Evolutionary conservation across 2,888 invertebrate genomes (phyloP).

Genomic region (Maniola hyperantus): DNA sequence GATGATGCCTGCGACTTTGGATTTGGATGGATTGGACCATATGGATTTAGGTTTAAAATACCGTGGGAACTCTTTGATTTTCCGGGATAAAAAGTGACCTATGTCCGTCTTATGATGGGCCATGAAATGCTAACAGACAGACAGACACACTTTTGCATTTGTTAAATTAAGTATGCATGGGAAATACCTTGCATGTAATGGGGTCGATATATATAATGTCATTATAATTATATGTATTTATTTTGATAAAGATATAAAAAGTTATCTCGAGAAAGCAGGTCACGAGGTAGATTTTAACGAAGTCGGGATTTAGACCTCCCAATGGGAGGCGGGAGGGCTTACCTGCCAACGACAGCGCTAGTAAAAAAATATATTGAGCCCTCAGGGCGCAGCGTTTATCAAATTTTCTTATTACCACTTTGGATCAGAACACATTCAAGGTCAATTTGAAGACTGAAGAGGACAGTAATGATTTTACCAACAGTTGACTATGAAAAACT

Average conservation of each 20-base stretch:
- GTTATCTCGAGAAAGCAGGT: conserved; percentile 39
- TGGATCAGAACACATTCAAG: conserved; percentile 17
- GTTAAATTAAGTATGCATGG: too few relatives aligned
- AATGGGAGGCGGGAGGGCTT: conserved; percentile 29
- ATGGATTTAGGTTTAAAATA: too few relatives aligned
- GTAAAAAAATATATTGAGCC: conserved; percentile 42
- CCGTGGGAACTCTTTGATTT: too few relatives aligned
- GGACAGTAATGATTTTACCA: not conserved
- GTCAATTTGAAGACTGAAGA: not conserved
- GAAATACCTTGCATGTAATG: too few relatives aligned
- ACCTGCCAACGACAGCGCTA: conserved; percentile 38
- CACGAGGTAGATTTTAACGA: conserved; percentile 40
- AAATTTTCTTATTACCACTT: conserved; percentile 33
- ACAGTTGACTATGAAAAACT: not conserved
- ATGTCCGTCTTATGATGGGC: too few relatives aligned
- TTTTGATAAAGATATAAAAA: conserved; percentile 31
- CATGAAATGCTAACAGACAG: too few relatives aligned
- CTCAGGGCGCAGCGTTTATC: conserved; percentile 33
- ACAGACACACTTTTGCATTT: too few relatives aligned
- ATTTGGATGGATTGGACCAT: too few relatives aligned
- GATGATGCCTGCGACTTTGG: too few relatives aligned
- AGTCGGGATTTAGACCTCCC: conserved; percentile 34
- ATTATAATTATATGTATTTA: conserved; percentile 24
- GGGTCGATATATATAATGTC: too few relatives aligned
- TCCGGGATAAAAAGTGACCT: too few relatives aligned